phyloP scores from a whole-genome alignment of 2,113 vertebrate species.

The Oreochromis aureus region DNA sequence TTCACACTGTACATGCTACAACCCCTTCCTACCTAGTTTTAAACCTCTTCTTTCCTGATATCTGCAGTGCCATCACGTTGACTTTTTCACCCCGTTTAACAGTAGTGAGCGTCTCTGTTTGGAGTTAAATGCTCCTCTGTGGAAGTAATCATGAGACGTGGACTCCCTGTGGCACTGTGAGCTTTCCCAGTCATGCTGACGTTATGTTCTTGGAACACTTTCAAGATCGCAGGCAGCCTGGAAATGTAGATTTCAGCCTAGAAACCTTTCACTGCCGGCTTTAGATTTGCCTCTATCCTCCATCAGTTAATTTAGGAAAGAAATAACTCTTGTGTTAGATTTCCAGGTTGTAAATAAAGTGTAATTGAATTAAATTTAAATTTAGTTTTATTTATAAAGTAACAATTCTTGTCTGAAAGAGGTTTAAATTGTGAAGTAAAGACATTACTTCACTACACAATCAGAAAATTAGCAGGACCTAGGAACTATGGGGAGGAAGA shows the following conservation, averaged over 20 bases:
- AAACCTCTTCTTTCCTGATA: background rate
- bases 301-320: background rate
- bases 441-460: background rate
- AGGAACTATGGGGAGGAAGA: background rate
- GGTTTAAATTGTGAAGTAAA: background rate
- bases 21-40: background rate
- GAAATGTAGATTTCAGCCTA: slow-evolving; percentile 29
- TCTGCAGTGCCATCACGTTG: background rate
- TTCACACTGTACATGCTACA: background rate
- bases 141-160: slow-evolving; percentile 52
- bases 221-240: slow-evolving; percentile 9
- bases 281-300: background rate
- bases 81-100: background rate
- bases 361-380: background rate
- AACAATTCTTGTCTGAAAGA: background rate
- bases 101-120: background rate
- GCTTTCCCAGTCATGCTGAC: slow-evolving; percentile 24
- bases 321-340: background rate
- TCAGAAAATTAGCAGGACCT: background rate
- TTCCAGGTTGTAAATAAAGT: background rate
- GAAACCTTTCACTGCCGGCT: background rate
- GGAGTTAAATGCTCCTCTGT: slow-evolving; percentile 21
- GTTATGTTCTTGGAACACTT: slow-evolving; percentile 43
- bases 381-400: background rate
- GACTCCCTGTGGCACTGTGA: slow-evolving; percentile 32